These are phyloP conservation scores for Vanessa tameamea DNA, from an alignment of 1,140 invertebrate species.

Conservation along the genomic window DNA sequence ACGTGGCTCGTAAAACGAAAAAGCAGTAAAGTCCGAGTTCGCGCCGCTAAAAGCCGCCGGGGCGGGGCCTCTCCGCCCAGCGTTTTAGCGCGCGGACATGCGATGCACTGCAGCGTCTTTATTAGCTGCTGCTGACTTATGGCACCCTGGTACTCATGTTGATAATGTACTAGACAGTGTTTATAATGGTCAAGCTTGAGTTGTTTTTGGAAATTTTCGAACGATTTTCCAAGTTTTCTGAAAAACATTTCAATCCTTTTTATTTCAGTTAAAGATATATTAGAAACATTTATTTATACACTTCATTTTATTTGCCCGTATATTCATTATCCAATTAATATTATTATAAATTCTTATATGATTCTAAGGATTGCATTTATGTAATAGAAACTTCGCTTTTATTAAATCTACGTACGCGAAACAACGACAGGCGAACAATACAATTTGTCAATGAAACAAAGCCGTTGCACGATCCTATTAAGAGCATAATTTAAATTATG, in stretches of 20 bases:
- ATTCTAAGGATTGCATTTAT: not conserved
- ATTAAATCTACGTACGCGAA: not conserved
- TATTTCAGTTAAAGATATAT: no score
- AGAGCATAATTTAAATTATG: slow-evolving; percentile 27
- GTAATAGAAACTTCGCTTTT: not conserved
- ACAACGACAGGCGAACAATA: not conserved
- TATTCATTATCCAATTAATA: no score
- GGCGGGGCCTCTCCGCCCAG: slow-evolving; percentile 63
- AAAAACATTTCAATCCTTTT: not conserved
- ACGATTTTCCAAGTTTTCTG: not conserved
- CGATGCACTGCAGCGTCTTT: slow-evolving; percentile 60
- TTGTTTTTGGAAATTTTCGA: not conserved
- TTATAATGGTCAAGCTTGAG: slow-evolving; percentile 17
- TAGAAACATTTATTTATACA: no score
- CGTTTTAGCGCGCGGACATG: slow-evolving; percentile 62
- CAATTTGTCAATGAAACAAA: slow-evolving; percentile 14
- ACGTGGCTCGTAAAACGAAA: slow-evolving; percentile 57
- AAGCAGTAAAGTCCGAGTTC: slow-evolving; percentile 57
- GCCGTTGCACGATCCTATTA: slow-evolving; percentile 9
- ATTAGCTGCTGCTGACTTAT: slow-evolving; percentile 56
- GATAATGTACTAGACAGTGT: slow-evolving; percentile 34
- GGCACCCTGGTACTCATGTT: slow-evolving; percentile 44
- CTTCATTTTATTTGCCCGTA: no score
- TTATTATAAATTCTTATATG: no score
- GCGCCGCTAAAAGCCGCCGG: slow-evolving; percentile 56